These are phyloP conservation scores for Tyrannus savana DNA, from an alignment of 2,113 vertebrate genomes.

Conservation along the genomic window DNA sequence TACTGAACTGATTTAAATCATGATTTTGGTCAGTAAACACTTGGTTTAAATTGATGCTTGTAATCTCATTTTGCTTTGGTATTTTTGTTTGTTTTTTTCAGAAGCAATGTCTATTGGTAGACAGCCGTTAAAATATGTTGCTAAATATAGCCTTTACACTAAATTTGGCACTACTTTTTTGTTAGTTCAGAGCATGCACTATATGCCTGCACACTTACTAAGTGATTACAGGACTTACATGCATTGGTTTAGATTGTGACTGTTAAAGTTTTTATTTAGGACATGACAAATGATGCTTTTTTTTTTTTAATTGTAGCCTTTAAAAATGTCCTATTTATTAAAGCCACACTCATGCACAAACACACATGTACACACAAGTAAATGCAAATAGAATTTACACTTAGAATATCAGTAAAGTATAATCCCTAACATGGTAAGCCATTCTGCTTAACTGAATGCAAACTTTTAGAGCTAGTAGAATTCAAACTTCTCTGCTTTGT, in stretches of 20 bases:
- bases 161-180: neutral
- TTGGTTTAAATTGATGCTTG: neutral
- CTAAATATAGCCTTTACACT: conserved; percentile 29
- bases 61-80: conserved; percentile 7
- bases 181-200: neutral
- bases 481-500: neutral
- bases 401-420: neutral
- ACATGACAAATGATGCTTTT: neutral
- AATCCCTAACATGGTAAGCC: neutral
- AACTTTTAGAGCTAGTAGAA: neutral
- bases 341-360: neutral
- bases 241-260: neutral
- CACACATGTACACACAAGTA: neutral
- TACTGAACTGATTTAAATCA: neutral
- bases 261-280: neutral
- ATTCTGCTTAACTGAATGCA: neutral
- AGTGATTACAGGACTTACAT: neutral
- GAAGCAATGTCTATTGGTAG: neutral
- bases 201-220: neutral
- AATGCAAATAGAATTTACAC: neutral
- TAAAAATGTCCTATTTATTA: neutral
- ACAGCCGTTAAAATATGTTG: neutral
- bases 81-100: neutral
- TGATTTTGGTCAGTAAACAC: neutral
- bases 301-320: neutral